Evolutionary conservation across 1,140 invertebrate species (phyloP).

Genomic region (Drosophila melanica): DNA sequence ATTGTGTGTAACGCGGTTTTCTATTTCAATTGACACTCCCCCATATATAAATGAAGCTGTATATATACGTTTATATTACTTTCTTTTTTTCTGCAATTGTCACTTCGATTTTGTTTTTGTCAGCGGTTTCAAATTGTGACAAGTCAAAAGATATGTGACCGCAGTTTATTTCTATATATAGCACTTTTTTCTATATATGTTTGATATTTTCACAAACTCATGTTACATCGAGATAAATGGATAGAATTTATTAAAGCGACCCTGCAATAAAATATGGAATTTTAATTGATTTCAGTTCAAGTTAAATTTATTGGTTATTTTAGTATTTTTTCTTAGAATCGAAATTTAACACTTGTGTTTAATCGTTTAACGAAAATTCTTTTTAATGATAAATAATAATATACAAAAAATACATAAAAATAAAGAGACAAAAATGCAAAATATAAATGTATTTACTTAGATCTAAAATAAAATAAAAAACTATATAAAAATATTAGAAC

Average conservation of each 20-base stretch:
- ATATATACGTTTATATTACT: slow-evolving; percentile 22
- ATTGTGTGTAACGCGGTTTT: slow-evolving; percentile 76
- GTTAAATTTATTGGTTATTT: neutral
- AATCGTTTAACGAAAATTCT: too few relatives aligned
- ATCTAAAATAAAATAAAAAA: too few relatives aligned
- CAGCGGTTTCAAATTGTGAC: slow-evolving; percentile 18
- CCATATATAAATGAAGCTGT: slow-evolving; percentile 3
- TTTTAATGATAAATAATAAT: too few relatives aligned
- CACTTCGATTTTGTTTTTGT: slow-evolving; percentile 17
- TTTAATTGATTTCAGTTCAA: slow-evolving; percentile 19
- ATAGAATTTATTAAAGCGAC: slow-evolving; percentile 6
- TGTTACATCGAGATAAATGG: slow-evolving; percentile 27
- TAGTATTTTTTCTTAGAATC: too few relatives aligned
- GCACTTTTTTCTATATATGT: neutral
- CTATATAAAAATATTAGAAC: too few relatives aligned
- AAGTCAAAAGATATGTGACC: slow-evolving; percentile 19
- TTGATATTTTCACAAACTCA: slow-evolving; percentile 9
- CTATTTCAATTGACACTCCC: slow-evolving; percentile 78
- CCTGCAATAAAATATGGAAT: neutral
- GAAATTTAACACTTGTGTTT: too few relatives aligned
- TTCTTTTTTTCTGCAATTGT: slow-evolving; percentile 47
- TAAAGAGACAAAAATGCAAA: too few relatives aligned
- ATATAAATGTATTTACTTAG: too few relatives aligned
- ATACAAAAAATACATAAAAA: too few relatives aligned
- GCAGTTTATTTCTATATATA: neutral